phyloP scores from a whole-genome alignment of 1,140 invertebrate species.

The Nautilus pompilius region DNA sequence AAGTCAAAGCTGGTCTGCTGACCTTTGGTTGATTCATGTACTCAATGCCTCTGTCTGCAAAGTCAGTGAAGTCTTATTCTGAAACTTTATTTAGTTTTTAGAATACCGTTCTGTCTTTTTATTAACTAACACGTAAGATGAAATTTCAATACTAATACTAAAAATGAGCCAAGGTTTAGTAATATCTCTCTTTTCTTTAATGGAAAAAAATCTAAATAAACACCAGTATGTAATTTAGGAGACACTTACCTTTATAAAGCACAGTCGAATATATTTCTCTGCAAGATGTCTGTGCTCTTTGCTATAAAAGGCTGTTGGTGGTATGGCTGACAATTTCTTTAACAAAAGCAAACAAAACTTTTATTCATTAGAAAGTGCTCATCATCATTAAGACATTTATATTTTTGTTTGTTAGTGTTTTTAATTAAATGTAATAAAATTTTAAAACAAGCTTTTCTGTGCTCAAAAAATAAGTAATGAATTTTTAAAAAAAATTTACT shows the following conservation, averaged over 20 bases:
- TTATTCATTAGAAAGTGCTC: background rate
- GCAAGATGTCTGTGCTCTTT: constrained; percentile 76
- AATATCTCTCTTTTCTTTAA: background rate
- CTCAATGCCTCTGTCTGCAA: background rate
- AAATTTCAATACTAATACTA: background rate
- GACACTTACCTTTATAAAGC: constrained; percentile 79
- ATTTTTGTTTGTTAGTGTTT: no score
- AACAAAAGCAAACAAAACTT: constrained; percentile 16
- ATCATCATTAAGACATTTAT: background rate
- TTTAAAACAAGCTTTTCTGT: no score
- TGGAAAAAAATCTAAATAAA: background rate
- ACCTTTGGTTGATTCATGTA: no score
- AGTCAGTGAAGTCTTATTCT: background rate
- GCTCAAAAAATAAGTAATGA: no score
- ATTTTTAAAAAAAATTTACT: no score
- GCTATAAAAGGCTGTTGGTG: constrained; percentile 90
- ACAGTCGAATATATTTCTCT: constrained; percentile 83
- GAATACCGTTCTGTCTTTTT: background rate
- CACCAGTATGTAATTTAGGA: background rate
- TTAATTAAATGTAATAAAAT: no score
- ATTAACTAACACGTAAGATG: background rate
- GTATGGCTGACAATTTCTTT: constrained; percentile 84
- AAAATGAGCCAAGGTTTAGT: background rate
- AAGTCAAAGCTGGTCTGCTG: no score
- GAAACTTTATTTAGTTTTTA: background rate